These are phyloP conservation scores for Chelonus formosanus DNA, from an alignment of 2,888 invertebrate species.

Conservation along the genomic window DNA sequence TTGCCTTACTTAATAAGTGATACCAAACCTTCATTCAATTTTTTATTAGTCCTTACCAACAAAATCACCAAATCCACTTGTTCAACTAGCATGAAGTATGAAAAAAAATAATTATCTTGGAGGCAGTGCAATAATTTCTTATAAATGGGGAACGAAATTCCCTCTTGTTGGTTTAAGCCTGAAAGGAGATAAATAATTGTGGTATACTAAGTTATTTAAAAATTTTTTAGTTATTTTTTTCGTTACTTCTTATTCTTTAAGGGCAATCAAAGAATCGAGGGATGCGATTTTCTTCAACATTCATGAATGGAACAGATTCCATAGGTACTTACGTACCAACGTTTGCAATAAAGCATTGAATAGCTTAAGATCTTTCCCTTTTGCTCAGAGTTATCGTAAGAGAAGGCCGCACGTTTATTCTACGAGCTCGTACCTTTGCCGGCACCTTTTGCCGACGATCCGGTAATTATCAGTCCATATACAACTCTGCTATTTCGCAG, in stretches of 20 bases:
- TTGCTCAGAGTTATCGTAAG: slow-evolving; percentile 32
- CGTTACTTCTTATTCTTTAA: neutral
- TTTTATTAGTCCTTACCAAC: no score
- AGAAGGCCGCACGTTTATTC: slow-evolving; percentile 10
- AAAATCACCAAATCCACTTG: no score
- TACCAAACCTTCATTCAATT: neutral
- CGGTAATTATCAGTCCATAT: slow-evolving; percentile 44
- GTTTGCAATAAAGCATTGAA: slow-evolving; percentile 14
- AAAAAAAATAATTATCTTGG: slow-evolving; percentile 14
- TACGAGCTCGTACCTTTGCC: slow-evolving; percentile 19
- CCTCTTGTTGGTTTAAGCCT: slow-evolving; percentile 8
- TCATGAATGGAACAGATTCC: neutral
- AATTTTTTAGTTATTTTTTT: neutral
- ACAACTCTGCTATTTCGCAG: slow-evolving; percentile 40
- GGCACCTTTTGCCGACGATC: slow-evolving; percentile 33
- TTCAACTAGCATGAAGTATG: neutral
- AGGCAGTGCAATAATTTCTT: slow-evolving; percentile 25
- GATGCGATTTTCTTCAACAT: neutral
- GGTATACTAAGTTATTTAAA: slow-evolving; percentile 11
- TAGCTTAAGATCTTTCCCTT: slow-evolving; percentile 11
- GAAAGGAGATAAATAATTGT: slow-evolving; percentile 18
- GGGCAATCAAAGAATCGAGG: slow-evolving; percentile 9
- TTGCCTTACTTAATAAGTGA: slow-evolving; percentile 34
- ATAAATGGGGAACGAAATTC: slow-evolving; percentile 12
- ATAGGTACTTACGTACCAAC: neutral